Evolutionary conservation across 2,888 invertebrate genomes (phyloP), one percentile per base, ranked within the genome.

Genomic region (Leucoma salicis): DNA sequence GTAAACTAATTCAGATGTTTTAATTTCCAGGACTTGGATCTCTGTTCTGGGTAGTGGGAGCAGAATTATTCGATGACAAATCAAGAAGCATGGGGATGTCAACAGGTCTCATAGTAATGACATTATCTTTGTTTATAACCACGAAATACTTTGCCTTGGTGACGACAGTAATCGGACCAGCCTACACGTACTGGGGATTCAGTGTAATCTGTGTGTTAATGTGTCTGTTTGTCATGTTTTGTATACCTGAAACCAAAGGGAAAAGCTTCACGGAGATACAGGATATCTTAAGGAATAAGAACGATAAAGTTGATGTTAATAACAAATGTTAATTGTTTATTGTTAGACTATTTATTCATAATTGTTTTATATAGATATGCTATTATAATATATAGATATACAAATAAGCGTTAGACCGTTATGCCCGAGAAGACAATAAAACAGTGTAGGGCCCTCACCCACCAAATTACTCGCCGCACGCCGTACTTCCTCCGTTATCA

Each of bases 181-280:
- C 77, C 0, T 39, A 57, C 0, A 80, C 74, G 0, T 83, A 81
- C 24, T 82, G 75, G 70, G 39, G 66, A 1, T 82, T 76, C 28
- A 58, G 68, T 14, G 36, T 57, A 0, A 65, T 66, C 13, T 71
- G 60, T 11, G 21, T 78, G 0, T 25, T 81, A 0, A 39, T 74
- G 0, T 59, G 62, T 7, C n/a, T 66, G 1, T 72, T 81, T 21
- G 54, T 82, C 0, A 31, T 63, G 3, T 54, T 76, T 8, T 74
- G 67, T 31, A 44, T 86, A 2, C 86, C 86, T 0, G 86, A 86
- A 39, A 86, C 85, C 1, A 85, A 82, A 15, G 83, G 82, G 0
- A 84, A 78, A 28, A 70, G 68, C 1, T 76, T 85, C 31, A 53
- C 55, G 0, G 82, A 85, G 38, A 85, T 86, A 8, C 84, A 86